Conservation (phyloP, 2,797 vertebrate genomes). For the Hemitrygon akajei region DNA sequence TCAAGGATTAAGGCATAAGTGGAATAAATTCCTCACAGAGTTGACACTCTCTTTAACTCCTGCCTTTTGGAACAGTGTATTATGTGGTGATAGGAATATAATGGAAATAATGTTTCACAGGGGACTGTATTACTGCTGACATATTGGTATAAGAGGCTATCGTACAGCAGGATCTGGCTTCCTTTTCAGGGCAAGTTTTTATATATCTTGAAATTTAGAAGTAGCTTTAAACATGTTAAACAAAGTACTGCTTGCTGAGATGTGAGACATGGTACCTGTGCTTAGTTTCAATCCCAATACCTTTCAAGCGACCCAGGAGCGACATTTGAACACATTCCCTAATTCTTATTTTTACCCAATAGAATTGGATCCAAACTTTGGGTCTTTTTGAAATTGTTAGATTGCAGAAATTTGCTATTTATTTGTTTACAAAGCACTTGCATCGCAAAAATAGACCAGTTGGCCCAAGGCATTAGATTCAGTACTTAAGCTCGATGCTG, state of each 20-base stretch:
- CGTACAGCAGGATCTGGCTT: background rate
- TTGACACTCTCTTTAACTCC: background rate
- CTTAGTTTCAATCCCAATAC: background rate
- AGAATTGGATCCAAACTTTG: background rate
- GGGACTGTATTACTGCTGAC: background rate
- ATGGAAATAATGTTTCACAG: background rate
- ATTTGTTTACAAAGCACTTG: background rate
- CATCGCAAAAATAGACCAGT: background rate
- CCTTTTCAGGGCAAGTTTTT: background rate
- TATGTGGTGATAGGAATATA: background rate
- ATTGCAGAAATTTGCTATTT: background rate
- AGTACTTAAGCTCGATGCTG: background rate
- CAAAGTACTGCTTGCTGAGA: background rate
- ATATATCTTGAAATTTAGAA: background rate
- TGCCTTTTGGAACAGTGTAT: background rate
- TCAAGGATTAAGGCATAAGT: background rate
- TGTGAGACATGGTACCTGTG: background rate
- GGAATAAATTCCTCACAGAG: background rate
- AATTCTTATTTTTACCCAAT: background rate
- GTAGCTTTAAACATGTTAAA: background rate
- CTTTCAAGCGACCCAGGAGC: background rate
- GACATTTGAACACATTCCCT: background rate
- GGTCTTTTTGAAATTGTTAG: background rate
- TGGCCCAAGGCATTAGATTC: background rate
- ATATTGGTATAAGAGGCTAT: background rate